Conservation (phyloP, 2,888 invertebrate species). For the Drosophila paranaensis region DNA sequence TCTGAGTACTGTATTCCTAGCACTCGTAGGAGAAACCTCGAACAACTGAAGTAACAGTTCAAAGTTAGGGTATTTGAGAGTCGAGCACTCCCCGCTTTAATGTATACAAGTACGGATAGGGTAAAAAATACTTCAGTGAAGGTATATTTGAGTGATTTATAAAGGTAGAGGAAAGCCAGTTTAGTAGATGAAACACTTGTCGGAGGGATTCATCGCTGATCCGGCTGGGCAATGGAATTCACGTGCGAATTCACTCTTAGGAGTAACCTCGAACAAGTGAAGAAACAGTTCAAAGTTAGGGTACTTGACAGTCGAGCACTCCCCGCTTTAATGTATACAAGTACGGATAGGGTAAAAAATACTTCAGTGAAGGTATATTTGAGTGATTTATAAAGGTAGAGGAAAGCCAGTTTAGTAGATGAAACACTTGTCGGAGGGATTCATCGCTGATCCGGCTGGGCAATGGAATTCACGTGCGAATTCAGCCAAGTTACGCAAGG, state of each 20-base stretch:
- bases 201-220: slow-evolving; percentile 79
- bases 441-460: slow-evolving; percentile 77
- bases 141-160: not conserved
- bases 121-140: slow-evolving; percentile 5
- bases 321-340: not conserved
- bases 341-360: not conserved
- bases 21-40: too few relatives aligned
- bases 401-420: slow-evolving; percentile 64
- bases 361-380: slow-evolving; percentile 1
- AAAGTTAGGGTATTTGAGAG: not conserved
- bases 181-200: slow-evolving; percentile 81
- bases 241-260: slow-evolving; percentile 77
- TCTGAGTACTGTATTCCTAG: too few relatives aligned
- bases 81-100: too few relatives aligned
- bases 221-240: slow-evolving; percentile 81
- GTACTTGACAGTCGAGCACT: not conserved
- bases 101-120: not conserved
- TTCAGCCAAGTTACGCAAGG: slow-evolving; percentile 74
- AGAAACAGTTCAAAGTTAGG: not conserved
- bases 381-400: not conserved
- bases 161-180: not conserved
- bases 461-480: slow-evolving; percentile 81
- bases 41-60: too few relatives aligned
- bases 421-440: slow-evolving; percentile 78
- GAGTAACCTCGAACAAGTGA: too few relatives aligned